Evolutionary conservation across 92 coral and sea anemone species (phyloP), one percentile per base, ranked within the genome.

Genomic region (Bergia sp.): DNA sequence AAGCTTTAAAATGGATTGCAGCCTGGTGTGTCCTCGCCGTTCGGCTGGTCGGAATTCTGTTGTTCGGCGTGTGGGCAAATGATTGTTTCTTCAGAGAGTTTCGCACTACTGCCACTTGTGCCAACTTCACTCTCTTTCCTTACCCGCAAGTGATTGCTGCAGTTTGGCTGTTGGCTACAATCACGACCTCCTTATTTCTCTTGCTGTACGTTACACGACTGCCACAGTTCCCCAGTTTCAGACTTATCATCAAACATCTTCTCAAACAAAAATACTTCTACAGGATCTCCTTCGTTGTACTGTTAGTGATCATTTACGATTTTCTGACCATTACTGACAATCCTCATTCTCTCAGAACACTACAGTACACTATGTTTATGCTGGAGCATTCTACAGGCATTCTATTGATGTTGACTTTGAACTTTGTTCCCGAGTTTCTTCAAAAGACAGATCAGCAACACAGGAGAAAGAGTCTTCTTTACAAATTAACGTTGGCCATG

Each of bases 31-130:
- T 90, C 43, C 85, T 90, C 39, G 79, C 21, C 8, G 39, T 15
- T 53, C 91, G 90, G 50, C 55, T 88, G 23, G 77, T 77, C 12
- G 95, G 95, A 2, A 15, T 90, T 29, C 13, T 69, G 29, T 7
- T 92, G 89, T 90, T 86, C 78, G 61, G 86, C 20, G 73, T 83
- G 67, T 92, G 95, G 95, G 77, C 90, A n/a, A 73, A 37, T 9
- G 93, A 92, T 55, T 92, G 95, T 66, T 90, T 87, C 69, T 86
- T 90, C 81, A 78, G 88, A 72, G 95, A 92, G 41, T 92, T 90
- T 55, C 90, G 75, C 69, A 86, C 92, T n/a, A 87, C 86, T 7
- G 76, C 69, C 23, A 67, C 64, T 2, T 92, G 94, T 76, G 66
- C 38, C 15, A 47, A 79, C 18, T 92, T 92, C 64, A 18, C 79